A percentile compares a stretch with the other conserved stretches of the same genome.
These are phyloP conservation scores for Clinocottus analis DNA, from an alignment of 2,113 vertebrate genomes.

Conservation along the genomic window DNA sequence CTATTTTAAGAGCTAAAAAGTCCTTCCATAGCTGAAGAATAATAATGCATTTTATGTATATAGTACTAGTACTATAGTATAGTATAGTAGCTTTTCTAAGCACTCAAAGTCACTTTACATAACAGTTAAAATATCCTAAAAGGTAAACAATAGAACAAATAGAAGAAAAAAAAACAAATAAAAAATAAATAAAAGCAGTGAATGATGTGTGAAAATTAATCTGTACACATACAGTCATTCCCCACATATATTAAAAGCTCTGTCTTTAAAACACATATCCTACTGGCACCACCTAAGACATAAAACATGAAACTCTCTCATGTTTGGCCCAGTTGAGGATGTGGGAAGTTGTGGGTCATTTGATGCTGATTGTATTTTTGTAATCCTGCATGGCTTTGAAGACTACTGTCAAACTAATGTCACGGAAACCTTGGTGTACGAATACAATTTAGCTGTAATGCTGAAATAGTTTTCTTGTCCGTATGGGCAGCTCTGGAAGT, in stretches of 20 bases:
- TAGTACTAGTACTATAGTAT: no score
- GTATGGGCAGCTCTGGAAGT: neutral
- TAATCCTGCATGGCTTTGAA: conserved; percentile 18
- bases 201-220: conserved; percentile 7
- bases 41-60: no score
- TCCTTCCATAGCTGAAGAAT: conserved; percentile 1
- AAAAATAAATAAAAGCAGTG: no score
- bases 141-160: no score
- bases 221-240: neutral
- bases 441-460: neutral
- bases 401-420: conserved; percentile 11
- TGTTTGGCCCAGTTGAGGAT: conserved; percentile 17
- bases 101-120: no score
- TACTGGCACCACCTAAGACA: conserved; percentile 40
- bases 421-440: neutral
- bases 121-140: no score
- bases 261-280: conserved; percentile 30
- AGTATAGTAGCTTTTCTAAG: no score
- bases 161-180: no score
- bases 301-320: conserved; percentile 11
- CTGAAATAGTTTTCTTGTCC: neutral
- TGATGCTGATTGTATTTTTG: conserved; percentile 35
- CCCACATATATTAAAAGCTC: conserved; percentile 35
- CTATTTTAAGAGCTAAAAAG: neutral
- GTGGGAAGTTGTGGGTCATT: conserved; percentile 24